phyloP scores from a whole-genome alignment of 2,888 invertebrate species.

The Eurytoma adleriae region DNA sequence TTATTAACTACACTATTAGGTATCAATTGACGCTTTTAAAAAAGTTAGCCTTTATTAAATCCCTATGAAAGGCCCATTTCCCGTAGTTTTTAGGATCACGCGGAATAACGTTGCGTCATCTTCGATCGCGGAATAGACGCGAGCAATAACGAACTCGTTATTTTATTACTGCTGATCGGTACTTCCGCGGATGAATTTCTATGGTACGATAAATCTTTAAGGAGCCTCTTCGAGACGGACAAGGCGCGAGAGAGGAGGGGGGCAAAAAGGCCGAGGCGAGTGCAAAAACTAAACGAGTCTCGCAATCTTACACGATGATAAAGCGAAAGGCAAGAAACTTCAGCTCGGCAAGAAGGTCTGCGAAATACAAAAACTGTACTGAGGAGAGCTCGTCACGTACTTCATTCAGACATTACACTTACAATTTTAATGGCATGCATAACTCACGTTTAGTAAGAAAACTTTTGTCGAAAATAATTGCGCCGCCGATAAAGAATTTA shows the following conservation, averaged over 20 bases:
- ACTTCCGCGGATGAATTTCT: slow-evolving; percentile 25
- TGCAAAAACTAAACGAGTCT: slow-evolving; percentile 21
- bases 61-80: no score
- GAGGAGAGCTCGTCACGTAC: slow-evolving; percentile 1
- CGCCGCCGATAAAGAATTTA: no score
- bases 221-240: background rate
- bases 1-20: no score
- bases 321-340: slow-evolving; percentile 39
- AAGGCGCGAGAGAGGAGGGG: background rate
- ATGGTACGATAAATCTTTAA: slow-evolving; percentile 3
- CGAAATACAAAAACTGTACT: slow-evolving; percentile 10
- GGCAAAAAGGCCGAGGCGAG: background rate
- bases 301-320: slow-evolving; percentile 42
- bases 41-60: no score
- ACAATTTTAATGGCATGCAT: no score
- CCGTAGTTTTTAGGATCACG: no score
- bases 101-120: no score
- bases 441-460: no score
- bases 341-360: slow-evolving; percentile 18
- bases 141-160: no score
- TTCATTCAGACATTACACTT: background rate
- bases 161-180: background rate
- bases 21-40: no score
- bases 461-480: no score
- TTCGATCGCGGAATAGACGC: no score